Conservation (phyloP, 2,888 invertebrate genomes). For the Acronicta alni region DNA sequence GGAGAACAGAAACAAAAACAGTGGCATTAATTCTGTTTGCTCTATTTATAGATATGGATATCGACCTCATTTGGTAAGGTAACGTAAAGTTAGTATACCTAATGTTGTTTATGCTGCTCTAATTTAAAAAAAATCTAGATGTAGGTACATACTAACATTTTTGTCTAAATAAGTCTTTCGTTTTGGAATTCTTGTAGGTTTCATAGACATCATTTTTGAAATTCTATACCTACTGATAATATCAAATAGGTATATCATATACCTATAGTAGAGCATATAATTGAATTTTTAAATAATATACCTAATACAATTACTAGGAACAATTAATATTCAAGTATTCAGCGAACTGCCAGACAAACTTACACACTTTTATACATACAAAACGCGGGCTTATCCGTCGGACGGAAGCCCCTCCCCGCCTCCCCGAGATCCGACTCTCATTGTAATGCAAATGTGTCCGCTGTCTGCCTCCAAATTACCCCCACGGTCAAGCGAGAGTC, state of each 20-base stretch:
- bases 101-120: too few relatives aligned
- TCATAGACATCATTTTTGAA: too few relatives aligned
- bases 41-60: constrained; percentile 7
- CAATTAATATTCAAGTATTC: constrained; percentile 80
- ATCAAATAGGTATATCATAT: too few relatives aligned
- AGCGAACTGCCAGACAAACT: constrained; percentile 70
- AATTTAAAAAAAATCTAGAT: too few relatives aligned
- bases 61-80: constrained; percentile 31
- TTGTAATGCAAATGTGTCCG: constrained; percentile 88
- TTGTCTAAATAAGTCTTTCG: too few relatives aligned
- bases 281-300: constrained; percentile 35
- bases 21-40: constrained; percentile 19
- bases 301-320: constrained; percentile 61
- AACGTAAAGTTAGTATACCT: background rate
- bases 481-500: constrained; percentile 86
- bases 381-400: constrained; percentile 80
- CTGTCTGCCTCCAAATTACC: constrained; percentile 88
- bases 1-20: constrained; percentile 23
- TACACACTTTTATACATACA: constrained; percentile 78
- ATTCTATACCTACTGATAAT: too few relatives aligned
- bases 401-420: constrained; percentile 79
- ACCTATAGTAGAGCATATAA: constrained; percentile 9
- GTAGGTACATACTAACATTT: too few relatives aligned
- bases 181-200: too few relatives aligned
- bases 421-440: constrained; percentile 79